A percentile compares a stretch with the other conserved stretches of the same genome.
Evolutionary conservation across 1,140 invertebrate genomes (phyloP).

Genomic region (Camponotus floridanus): DNA sequence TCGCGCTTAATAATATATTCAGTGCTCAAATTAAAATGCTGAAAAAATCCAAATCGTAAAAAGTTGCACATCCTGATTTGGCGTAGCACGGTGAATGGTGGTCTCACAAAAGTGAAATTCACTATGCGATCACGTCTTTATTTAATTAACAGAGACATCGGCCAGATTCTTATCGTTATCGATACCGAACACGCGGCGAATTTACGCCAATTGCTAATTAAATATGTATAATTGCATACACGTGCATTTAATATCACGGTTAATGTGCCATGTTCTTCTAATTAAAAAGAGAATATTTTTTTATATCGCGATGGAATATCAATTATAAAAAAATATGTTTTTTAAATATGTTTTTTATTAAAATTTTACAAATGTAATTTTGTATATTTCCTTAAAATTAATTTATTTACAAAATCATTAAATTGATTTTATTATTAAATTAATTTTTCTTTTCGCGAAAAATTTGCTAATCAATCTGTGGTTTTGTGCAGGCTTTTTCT

Average conservation of each 20-base stretch:
- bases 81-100: neutral
- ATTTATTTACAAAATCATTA: neutral
- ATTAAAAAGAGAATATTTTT: neutral
- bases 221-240: neutral
- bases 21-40: too few relatives aligned
- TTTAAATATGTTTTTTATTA: too few relatives aligned
- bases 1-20: too few relatives aligned
- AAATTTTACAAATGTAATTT: too few relatives aligned
- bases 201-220: slow-evolving; percentile 57
- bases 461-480: neutral
- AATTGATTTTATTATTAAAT: neutral
- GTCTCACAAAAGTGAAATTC: neutral
- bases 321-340: neutral
- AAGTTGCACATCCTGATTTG: neutral
- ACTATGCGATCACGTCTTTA: slow-evolving; percentile 11
- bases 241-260: too few relatives aligned
- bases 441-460: neutral
- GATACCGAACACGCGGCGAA: neutral
- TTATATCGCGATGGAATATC: neutral
- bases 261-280: neutral
- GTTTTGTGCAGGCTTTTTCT: neutral
- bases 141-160: slow-evolving; percentile 67
- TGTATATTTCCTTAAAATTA: too few relatives aligned
- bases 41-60: too few relatives aligned
- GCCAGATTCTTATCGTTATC: slow-evolving; percentile 61